Conservation (phyloP, 1,140 invertebrate species). For the Drosophila paulistorum region DNA sequence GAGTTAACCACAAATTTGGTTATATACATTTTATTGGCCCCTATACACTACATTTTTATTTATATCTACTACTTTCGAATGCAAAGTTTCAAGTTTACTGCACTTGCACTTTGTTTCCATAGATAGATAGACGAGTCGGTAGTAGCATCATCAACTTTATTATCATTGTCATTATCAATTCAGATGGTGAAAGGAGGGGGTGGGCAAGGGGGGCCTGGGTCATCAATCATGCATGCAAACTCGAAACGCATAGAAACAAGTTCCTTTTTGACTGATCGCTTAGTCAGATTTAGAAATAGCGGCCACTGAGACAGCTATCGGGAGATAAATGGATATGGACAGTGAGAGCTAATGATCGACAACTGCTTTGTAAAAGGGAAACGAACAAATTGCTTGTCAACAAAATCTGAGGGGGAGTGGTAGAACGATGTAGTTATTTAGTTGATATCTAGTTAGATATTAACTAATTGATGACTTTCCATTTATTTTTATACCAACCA, state of each 20-base stretch:
- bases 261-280: conserved; percentile 26
- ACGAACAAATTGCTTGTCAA: conserved; percentile 22
- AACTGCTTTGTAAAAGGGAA: conserved; percentile 14
- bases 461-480: conserved; percentile 5
- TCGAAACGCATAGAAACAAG: conserved; percentile 18
- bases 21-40: background rate
- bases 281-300: conserved; percentile 7
- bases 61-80: background rate
- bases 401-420: background rate
- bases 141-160: background rate
- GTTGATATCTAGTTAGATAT: conserved; percentile 18
- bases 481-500: background rate
- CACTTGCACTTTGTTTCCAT: conserved; percentile 8
- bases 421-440: background rate
- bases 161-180: conserved; percentile 9
- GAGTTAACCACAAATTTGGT: conserved; percentile 1
- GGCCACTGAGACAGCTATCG: background rate
- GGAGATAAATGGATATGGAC: conserved; percentile 10
- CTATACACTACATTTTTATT: background rate
- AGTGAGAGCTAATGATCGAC: conserved; percentile 23
- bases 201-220: background rate
- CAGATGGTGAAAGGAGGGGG: background rate
- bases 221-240: conserved; percentile 19
- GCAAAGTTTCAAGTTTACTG: conserved; percentile 13
- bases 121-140: background rate